Base-by-base conservation (phyloP, 2,888 invertebrate species). In the Chloroclysta siterata region DNA sequence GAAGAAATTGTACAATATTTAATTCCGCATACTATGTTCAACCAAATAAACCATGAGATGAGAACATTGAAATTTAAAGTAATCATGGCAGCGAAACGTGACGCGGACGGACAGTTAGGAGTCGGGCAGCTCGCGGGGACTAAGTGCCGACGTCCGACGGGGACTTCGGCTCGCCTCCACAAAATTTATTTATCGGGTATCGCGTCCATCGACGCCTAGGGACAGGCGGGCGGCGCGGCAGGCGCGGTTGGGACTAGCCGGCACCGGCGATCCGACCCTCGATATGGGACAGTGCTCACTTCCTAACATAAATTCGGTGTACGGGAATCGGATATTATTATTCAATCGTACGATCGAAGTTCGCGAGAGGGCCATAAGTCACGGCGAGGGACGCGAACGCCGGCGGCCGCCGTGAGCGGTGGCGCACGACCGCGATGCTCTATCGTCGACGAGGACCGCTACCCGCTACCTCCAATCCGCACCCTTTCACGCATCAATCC, bases 281-380 rank as follows among this genome's bases (percentile, higher is more conserved):
- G 91, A 90, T 91, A 90, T 84, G 85, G 87, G 89, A 88, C 88
- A 89, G 80, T 87, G 86, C 84, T 87, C 86, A 90, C 89, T 91
- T 90, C 90, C 89, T 90, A 89, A 90, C 90, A 92, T 92, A 91
- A 92, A 92, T 92, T 91, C 86, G 92, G 92, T 90, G 86, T 80
- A 86, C 87, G 85, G 86, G 89, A 90, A 90, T 90, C 89, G 91
- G 89, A 90, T 91, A 90, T 91, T 91, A 91, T 91, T 90, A 92
- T 92, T 92, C 91, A 92, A 92, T 92, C 92, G 89, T 84, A 84
- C 88, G 88, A 92, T 92, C 92, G 87, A 85, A 87, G 91, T 90
- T 89, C 88, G 88, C 89, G 87, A 85, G 85, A 87, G 83, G 89
- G 89, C 90, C 89, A 90, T 91, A 90, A 92, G 91, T 92, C 90